Evolutionary conservation across 92 coral and sea anemone genomes (phyloP).

Genomic region (Porites rus): DNA sequence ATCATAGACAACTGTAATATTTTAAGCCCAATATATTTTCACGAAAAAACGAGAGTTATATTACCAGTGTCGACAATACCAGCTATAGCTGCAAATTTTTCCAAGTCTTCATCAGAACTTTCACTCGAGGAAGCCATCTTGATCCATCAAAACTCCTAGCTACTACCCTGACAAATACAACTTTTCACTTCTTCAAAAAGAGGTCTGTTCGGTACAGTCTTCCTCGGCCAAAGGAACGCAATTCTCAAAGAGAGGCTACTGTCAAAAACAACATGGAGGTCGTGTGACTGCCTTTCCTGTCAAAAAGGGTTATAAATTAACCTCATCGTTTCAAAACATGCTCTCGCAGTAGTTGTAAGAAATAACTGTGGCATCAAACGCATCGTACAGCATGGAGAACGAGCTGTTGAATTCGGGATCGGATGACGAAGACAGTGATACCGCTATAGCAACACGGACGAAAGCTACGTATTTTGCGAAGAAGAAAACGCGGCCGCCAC

Average conservation of each 20-base stretch:
- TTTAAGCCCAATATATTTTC: background rate
- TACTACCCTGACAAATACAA: background rate
- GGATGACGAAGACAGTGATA: slow-evolving; percentile 29
- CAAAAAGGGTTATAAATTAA: background rate
- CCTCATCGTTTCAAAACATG: slow-evolving; percentile 20
- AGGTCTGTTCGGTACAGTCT: background rate
- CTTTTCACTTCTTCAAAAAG: slow-evolving; percentile 6
- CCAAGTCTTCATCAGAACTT: slow-evolving; percentile 79
- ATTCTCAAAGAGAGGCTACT: slow-evolving; percentile 32
- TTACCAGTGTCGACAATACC: slow-evolving; percentile 74
- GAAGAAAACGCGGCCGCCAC: slow-evolving; percentile 30
- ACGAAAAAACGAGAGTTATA: too few relatives aligned
- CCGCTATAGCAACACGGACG: slow-evolving; percentile 37
- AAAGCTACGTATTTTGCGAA: background rate
- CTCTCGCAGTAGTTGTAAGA: background rate
- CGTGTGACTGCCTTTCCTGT: background rate
- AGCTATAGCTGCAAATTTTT: slow-evolving; percentile 75
- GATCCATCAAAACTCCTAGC: background rate
- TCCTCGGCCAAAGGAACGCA: background rate
- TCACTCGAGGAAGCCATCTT: slow-evolving; percentile 82
- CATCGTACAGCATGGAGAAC: slow-evolving; percentile 22
- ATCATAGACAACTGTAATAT: background rate
- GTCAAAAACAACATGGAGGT: slow-evolving; percentile 43
- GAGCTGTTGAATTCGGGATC: slow-evolving; percentile 47
- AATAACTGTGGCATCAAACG: slow-evolving; percentile 33